Conservation (phyloP, 2,888 invertebrate genomes). For the Trichacis sp. region DNA sequence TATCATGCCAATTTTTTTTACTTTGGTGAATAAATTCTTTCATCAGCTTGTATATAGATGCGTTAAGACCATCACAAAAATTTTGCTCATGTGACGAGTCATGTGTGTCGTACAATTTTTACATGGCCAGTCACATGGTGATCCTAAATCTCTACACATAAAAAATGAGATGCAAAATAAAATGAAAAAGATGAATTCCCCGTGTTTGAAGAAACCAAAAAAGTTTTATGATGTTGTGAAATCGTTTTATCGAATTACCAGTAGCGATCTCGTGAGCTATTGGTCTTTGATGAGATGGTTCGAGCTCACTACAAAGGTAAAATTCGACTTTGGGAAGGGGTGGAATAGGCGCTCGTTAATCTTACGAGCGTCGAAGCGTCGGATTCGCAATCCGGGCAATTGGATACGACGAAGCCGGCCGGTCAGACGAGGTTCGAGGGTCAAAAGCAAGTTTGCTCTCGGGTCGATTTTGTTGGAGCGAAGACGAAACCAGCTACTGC, state of each 20-base stretch:
- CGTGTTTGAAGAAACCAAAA: too few relatives aligned
- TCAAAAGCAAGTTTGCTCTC: slow-evolving; percentile 50
- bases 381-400: slow-evolving; percentile 58
- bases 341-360: slow-evolving; percentile 53
- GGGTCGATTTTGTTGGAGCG: slow-evolving; percentile 50
- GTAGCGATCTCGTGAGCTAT: slow-evolving; percentile 1
- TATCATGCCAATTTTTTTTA: background rate
- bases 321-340: slow-evolving; percentile 43
- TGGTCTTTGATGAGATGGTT: background rate
- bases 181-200: too few relatives aligned
- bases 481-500: slow-evolving; percentile 31
- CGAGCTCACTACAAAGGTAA: slow-evolving; percentile 43
- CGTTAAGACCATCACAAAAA: too few relatives aligned
- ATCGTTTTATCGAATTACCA: slow-evolving; percentile 1
- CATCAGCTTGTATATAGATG: too few relatives aligned
- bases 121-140: too few relatives aligned
- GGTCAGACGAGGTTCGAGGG: slow-evolving; percentile 47
- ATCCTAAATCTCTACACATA: too few relatives aligned
- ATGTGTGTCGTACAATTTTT: too few relatives aligned
- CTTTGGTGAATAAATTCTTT: too few relatives aligned
- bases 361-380: slow-evolving; percentile 54
- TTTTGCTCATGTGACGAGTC: too few relatives aligned
- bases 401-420: slow-evolving; percentile 47
- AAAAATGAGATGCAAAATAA: too few relatives aligned
- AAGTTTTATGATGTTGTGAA: background rate